Conservation (phyloP, 2,888 invertebrate genomes). For the Polydrusus pterygomalis region DNA sequence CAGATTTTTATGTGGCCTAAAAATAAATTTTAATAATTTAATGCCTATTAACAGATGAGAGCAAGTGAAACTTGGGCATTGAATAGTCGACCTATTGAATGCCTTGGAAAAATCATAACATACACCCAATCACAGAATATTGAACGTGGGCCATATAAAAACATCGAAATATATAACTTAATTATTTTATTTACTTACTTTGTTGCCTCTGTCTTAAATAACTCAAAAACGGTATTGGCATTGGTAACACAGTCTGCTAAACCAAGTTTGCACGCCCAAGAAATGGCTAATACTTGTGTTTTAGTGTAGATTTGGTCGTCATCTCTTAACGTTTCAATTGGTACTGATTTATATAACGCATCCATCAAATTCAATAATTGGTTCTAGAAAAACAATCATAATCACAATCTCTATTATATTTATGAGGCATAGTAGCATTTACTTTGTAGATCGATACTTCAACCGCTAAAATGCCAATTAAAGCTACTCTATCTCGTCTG, state of each 20-base stretch:
- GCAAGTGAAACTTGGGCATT: too few species aligned
- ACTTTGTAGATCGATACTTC: not conserved
- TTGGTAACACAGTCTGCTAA: constrained; percentile 75
- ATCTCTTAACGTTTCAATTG: constrained; percentile 24
- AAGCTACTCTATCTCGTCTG: too few species aligned
- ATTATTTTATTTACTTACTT: constrained; percentile 28
- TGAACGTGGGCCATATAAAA: too few species aligned
- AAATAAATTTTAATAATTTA: not conserved
- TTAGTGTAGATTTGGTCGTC: constrained; percentile 73
- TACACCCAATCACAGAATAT: too few species aligned
- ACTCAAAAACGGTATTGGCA: constrained; percentile 61
- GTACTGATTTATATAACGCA: constrained; percentile 33
- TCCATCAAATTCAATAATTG: constrained; percentile 33
- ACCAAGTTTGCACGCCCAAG: constrained; percentile 78
- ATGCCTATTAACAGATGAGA: constrained; percentile 3
- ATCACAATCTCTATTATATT: too few species aligned
- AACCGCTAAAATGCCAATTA: too few species aligned
- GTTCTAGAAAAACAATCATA: constrained; percentile 17
- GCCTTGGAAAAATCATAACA: not conserved
- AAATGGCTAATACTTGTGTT: constrained; percentile 76
- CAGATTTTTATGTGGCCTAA: constrained; percentile 77
- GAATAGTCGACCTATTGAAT: not conserved
- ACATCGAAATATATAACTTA: not conserved
- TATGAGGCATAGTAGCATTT: not conserved
- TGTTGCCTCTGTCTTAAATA: constrained; percentile 27